Conservation (phyloP, 2,113 vertebrate species). For the Paradisaea rubra region DNA sequence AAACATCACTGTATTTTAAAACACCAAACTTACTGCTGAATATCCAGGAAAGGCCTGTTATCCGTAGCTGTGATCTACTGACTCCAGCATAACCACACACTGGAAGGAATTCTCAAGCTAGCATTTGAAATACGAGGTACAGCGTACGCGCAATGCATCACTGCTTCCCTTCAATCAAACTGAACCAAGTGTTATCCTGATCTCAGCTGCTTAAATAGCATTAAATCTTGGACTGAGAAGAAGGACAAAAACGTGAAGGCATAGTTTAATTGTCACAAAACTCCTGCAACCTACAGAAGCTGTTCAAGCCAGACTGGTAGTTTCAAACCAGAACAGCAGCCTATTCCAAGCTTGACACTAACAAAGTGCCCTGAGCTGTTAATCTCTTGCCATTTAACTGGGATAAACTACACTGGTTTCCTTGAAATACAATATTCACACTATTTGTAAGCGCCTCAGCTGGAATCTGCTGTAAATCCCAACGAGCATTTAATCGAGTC, state of each 20-base stretch:
- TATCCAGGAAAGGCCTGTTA: neutral
- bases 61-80: neutral
- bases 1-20: neutral
- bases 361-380: slow-evolving; percentile 26
- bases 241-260: neutral
- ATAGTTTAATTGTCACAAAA: neutral
- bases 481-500: neutral
- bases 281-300: neutral
- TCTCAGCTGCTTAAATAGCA: neutral
- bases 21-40: slow-evolving; percentile 15
- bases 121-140: neutral
- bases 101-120: neutral
- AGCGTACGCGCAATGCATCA: fast-evolving
- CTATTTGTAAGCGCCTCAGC: slow-evolving; percentile 9
- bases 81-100: neutral
- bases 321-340: neutral
- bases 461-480: slow-evolving; percentile 52
- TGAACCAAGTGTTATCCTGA: neutral
- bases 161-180: neutral
- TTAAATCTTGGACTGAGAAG: neutral
- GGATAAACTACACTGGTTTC: slow-evolving; percentile 25
- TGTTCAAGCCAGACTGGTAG: neutral
- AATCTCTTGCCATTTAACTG: slow-evolving; percentile 55
- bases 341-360: neutral
- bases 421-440: slow-evolving; percentile 63